Conservation (phyloP, 2,797 vertebrate genomes). For the Lacerta viridis region DNA sequence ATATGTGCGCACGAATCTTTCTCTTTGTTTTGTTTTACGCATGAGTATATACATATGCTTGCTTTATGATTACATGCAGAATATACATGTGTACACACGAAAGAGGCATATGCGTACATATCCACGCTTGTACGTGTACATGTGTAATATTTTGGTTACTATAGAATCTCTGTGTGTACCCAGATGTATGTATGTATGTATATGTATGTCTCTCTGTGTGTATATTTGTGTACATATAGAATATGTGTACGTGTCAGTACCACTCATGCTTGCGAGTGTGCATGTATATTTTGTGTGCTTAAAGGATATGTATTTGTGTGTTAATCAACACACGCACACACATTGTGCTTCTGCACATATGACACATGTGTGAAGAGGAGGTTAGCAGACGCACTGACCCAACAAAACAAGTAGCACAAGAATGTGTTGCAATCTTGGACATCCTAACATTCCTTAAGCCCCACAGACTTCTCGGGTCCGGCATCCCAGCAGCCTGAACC, state of each 20-base stretch:
- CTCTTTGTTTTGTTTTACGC: neutral
- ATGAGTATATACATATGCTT: neutral
- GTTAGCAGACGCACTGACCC: neutral
- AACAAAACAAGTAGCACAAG: neutral
- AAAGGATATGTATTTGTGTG: neutral
- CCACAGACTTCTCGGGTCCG: neutral
- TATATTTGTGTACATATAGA: no score
- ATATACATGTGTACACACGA: no score
- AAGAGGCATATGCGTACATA: no score
- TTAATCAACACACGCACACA: no score
- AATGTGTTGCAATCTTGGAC: neutral
- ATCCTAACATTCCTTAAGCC: neutral
- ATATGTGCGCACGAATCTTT: neutral
- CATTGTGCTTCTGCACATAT: neutral
- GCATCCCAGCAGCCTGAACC: neutral
- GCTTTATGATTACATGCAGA: neutral
- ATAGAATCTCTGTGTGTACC: no score
- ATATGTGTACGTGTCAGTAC: neutral
- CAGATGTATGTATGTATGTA: neutral
- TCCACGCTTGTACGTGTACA: no score
- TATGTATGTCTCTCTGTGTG: no score
- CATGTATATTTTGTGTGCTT: no score
- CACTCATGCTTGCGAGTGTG: no score
- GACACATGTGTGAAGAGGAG: no score
- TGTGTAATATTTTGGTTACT: neutral